Percentiles rank a stretch among this genome's conserved stretches.
phyloP scores from a whole-genome alignment of 2,113 vertebrate species.

The Eulemur rufifrons region DNA sequence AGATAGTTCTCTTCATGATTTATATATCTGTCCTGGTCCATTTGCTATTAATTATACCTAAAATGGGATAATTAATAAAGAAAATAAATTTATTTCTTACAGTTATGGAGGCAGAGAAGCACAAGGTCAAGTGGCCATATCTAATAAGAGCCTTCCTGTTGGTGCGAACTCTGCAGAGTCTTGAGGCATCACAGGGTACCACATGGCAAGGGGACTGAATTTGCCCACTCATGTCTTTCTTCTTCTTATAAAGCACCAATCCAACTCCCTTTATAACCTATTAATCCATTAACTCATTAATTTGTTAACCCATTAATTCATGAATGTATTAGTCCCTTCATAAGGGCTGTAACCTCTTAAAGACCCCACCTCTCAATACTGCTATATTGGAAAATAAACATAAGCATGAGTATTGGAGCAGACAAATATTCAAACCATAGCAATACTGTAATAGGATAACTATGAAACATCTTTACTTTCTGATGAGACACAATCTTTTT shows the following conservation, averaged over 20 bases:
- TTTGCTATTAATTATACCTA: not conserved
- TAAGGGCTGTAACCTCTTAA: not conserved
- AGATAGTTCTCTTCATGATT: not conserved
- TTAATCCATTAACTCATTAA: not conserved
- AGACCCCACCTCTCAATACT: not conserved
- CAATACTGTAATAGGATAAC: not conserved
- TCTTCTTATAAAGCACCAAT: not conserved
- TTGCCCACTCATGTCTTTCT: not conserved
- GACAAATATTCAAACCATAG: not conserved
- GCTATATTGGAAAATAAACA: not conserved
- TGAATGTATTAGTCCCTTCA: no score
- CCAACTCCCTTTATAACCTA: not conserved
- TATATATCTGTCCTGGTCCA: not conserved
- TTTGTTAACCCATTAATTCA: no score
- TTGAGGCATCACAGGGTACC: not conserved
- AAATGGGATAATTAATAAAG: not conserved
- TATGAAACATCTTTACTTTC: not conserved
- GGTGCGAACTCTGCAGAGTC: not conserved
- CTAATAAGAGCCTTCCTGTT: not conserved
- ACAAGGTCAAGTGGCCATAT: not conserved
- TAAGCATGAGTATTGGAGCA: not conserved
- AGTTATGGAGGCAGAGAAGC: not conserved
- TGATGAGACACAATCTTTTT: not conserved
- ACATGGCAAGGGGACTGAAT: not conserved
- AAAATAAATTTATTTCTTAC: not conserved